Evolutionary conservation across 2,113 vertebrate genomes (phyloP), one percentile per base, ranked within the genome.

Genomic region (Muscicapa adusta): DNA sequence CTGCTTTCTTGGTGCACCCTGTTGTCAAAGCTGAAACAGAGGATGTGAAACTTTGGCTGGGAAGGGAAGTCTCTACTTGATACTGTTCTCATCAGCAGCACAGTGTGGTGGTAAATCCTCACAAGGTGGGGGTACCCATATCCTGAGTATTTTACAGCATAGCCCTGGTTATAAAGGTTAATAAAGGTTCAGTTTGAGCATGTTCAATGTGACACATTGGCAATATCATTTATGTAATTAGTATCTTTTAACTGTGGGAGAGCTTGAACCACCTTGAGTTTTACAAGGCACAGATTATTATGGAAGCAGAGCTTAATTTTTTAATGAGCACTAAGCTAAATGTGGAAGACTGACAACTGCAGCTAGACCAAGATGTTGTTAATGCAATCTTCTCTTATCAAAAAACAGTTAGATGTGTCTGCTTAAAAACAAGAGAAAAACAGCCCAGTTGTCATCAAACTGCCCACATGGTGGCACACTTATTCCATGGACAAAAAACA

Each of bases 381-480:
- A 31, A 33, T 26, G 14, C 45, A 86, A 24, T 17, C 73, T 47
- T 81, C 14, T 36, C 19, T 43, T 62, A 62, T 8, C 28, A 65
- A 80, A 54, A 31, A 36, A 34, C 57, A 42, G 8, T 29, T 50
- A 51, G 50, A 61, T 56, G 17, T 17, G 34, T 36, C 24, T 5
- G 20, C 51, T n/a, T 77, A 18, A 88, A 88, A 79, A 74, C 47
- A 48, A n/a, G 5, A 36, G 51, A 19, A 29, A 43, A 53, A 74
- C 5, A 1, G 7, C 54, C 6, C 1, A 22, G 13, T 94, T 45
- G 36, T 83, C 54, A 60, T 84, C 62, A 53, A 67, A 6, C 5
- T 95, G 92, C 84, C 97, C 98, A 97, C 97, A 76, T 58, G 98
- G 91, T 97, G 98, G 97, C 96, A 92, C 45, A 81, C 85, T 88